phyloP scores from a whole-genome alignment of 1,140 invertebrate genomes.

The Heliothis subflexa region DNA sequence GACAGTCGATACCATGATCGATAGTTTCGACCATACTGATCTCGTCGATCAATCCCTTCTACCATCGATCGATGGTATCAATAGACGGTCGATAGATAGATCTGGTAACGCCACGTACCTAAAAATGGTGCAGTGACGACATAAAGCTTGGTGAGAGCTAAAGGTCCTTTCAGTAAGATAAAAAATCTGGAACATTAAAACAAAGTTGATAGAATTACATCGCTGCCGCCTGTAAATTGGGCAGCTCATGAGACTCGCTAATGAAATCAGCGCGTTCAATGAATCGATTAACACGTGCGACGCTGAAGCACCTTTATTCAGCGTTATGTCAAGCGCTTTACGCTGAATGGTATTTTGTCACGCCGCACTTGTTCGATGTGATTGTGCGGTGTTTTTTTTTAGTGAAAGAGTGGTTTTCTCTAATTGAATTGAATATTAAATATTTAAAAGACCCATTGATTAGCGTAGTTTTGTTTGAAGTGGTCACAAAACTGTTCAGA shows the following conservation, averaged over 20 bases:
- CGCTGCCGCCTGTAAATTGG: background rate
- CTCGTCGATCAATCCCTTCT: too few species aligned
- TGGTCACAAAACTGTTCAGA: too few species aligned
- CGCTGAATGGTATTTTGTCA: background rate
- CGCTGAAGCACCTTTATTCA: slow-evolving; percentile 15
- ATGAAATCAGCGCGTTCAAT: slow-evolving; percentile 54
- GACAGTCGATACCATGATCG: too few species aligned
- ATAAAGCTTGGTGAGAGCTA: too few species aligned
- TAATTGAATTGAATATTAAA: background rate
- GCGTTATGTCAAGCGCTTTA: slow-evolving; percentile 1
- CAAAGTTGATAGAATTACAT: background rate
- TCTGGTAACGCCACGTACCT: too few species aligned
- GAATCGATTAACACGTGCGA: slow-evolving; percentile 44
- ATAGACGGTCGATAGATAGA: too few species aligned
- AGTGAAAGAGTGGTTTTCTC: background rate
- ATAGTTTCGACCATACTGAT: too few species aligned
- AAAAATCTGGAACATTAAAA: background rate
- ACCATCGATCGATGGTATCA: too few species aligned
- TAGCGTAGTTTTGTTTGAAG: too few species aligned
- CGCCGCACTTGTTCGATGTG: background rate
- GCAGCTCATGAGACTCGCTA: slow-evolving; percentile 2
- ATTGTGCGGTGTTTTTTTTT: background rate
- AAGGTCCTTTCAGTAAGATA: too few species aligned
- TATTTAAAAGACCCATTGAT: too few species aligned
- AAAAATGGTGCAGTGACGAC: too few species aligned